Evolutionary conservation across 2,113 vertebrate species (phyloP).

Genomic region (Saccopteryx bilineata): DNA sequence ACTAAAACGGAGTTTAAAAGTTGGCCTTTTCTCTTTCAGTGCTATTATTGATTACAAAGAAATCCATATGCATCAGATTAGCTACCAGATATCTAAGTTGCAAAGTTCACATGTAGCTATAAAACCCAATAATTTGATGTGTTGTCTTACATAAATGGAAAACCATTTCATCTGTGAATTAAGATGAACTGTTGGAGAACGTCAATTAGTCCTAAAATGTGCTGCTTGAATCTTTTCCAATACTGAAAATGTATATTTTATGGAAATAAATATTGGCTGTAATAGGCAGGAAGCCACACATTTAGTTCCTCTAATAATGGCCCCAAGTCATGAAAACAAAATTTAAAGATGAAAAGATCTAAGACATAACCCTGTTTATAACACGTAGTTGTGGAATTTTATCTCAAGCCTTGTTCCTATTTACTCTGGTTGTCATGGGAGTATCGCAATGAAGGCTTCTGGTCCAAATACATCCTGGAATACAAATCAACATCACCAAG

Average conservation of each 20-base stretch:
- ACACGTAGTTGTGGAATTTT: background rate
- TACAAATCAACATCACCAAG: background rate
- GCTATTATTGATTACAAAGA: background rate
- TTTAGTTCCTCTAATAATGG: background rate
- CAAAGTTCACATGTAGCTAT: background rate
- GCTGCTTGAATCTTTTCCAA: background rate
- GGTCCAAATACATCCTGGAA: background rate
- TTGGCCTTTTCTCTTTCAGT: background rate
- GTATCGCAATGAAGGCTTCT: background rate
- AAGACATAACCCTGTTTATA: background rate
- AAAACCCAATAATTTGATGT: background rate
- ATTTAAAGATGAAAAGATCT: background rate
- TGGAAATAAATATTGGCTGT: background rate
- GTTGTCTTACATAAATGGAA: background rate
- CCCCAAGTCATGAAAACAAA: background rate
- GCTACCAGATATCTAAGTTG: background rate
- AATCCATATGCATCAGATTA: background rate
- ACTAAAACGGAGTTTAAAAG: background rate
- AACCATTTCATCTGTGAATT: background rate
- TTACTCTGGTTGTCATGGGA: background rate
- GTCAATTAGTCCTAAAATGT: background rate
- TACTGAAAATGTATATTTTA: background rate
- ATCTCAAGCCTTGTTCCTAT: background rate
- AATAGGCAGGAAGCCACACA: background rate
- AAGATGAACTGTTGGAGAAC: background rate